Evolutionary conservation across 64 coral and sea anemone genomes (phyloP), one percentile per base, ranked within the genome.

Genomic region (Pocillopora damicornis): DNA sequence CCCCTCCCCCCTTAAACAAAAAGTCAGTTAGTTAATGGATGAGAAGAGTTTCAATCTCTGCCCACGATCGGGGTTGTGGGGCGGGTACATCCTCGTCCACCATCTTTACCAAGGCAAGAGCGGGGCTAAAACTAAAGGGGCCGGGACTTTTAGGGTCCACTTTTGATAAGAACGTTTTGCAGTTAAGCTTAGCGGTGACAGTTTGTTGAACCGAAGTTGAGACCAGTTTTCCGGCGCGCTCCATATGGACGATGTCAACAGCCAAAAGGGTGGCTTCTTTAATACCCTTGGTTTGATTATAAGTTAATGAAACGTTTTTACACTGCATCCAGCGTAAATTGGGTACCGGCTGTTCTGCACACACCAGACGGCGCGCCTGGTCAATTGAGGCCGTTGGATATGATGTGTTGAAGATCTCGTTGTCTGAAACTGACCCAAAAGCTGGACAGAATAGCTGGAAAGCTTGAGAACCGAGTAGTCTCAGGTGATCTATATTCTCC

Each of bases 401-500:
- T 20, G 81, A 63, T 20, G 64, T 71, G 18, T 68, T 38, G 37
- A 66, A 72, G 42, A 85, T 18, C 18, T 85, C 68, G 65, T 72
- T 67, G 37, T 85, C 81, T 58, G 81, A 85, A 57, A 37, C 23
- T 4, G 65, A 30, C n/a, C 65, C 81, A 72, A 85, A 85, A 37
- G 81, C 81, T 15, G 81, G 81, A 85, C 81, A 85, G 51, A 85
- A 85, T 66, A 85, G 81, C 20, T 85, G 81, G 62, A 57, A 85
- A 12, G 65, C 64, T 58, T 72, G 81, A 63, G 65, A n/a, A 4
- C 36, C 11, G 22, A 85, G 65, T 12, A 85, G 37, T 66, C 68
- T 72, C 65, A 72, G 23, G 81, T 85, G 64, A 85, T 85, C 81
- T 14, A 85, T 38, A 22, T 57, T 38, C 36, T 85, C 81, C 30